Base-by-base conservation (phyloP, 2,888 invertebrate species). In the Chymomyza caudatula region DNA sequence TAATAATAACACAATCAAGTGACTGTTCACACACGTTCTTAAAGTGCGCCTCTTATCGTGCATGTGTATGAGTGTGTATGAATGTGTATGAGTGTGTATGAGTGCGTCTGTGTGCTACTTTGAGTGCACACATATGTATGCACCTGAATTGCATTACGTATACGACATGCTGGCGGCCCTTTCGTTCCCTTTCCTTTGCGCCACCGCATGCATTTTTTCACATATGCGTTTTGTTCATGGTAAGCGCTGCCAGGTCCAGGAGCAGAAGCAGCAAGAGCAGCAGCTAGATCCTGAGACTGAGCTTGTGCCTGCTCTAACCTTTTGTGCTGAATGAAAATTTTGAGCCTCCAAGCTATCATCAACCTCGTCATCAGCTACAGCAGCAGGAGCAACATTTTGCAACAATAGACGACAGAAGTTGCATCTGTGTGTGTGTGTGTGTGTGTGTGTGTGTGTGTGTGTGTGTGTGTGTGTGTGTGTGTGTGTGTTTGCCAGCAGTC, bases 1-100 rank as follows among this genome's bases (percentile, higher is more conserved):
- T 86, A 81, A 81, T 81, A 81, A 81, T 81, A 81, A 81, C 80
- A 81, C 86, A 81, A 81, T 81, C 80, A 81, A 81, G 80, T 81
- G 86, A 60, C 82, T 81, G 85, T 81, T 81, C 80, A 81, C 86
- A 81, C 85, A 79, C 79, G 82, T 76, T 73, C 70, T 65, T 67
- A 57, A 73, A 76, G 76, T 73, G 77, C 56, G 67, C 70, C 29
- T 69, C 54, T 17, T 62, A 57, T 17, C n/a, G 13, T 51, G 51
- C 51, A 13, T 19, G 51, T 3, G 19, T 20, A 68, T 60, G 23
- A 61, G 54, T 67, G 51, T 60, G 23, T 44, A 43, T 17, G 25
- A 11, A 22, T 54, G 22, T 15, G n/a, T 25, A n/a, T 53, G 19
- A 37, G 25, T 37, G 37, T 42, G 37, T 15, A 17, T 29, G 29